These are phyloP conservation scores for Dendrocopos noguchii DNA, from an alignment of 2,113 vertebrate species.

Conservation along the genomic window DNA sequence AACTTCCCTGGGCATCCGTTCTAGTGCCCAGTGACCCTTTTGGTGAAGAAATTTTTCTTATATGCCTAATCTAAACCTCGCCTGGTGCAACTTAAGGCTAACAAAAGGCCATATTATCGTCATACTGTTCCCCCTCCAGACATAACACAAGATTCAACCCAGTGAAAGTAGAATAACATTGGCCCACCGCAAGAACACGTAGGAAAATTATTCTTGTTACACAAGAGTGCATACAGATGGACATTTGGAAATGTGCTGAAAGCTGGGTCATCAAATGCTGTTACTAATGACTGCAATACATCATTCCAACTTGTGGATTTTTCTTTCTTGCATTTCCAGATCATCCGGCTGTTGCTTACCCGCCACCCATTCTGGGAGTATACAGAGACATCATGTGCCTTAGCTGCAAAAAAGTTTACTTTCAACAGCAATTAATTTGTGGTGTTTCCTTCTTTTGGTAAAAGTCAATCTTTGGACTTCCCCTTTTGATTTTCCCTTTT, in stretches of 20 bases:
- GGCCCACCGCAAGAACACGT: not conserved
- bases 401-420: not conserved
- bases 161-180: not conserved
- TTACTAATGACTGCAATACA: slow-evolving; percentile 57
- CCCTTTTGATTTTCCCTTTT: not conserved
- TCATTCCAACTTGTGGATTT: slow-evolving; percentile 58
- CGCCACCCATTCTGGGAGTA: slow-evolving; percentile 6
- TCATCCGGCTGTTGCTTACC: slow-evolving; percentile 3
- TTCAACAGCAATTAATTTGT: not conserved
- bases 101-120: not conserved
- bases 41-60: too few species aligned
- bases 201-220: not conserved
- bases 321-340: slow-evolving; percentile 39
- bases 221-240: not conserved
- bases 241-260: slow-evolving; percentile 30
- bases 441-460: not conserved
- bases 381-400: slow-evolving; percentile 15
- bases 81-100: too few species aligned
- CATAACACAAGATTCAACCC: not conserved
- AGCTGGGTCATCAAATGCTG: slow-evolving; percentile 3
- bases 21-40: too few species aligned
- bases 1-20: too few species aligned
- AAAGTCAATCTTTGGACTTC: not conserved
- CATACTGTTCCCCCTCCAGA: not conserved
- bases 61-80: too few species aligned